Base-by-base conservation (phyloP, 92 coral and sea anemone species). In the Zoanthus gigantus region DNA sequence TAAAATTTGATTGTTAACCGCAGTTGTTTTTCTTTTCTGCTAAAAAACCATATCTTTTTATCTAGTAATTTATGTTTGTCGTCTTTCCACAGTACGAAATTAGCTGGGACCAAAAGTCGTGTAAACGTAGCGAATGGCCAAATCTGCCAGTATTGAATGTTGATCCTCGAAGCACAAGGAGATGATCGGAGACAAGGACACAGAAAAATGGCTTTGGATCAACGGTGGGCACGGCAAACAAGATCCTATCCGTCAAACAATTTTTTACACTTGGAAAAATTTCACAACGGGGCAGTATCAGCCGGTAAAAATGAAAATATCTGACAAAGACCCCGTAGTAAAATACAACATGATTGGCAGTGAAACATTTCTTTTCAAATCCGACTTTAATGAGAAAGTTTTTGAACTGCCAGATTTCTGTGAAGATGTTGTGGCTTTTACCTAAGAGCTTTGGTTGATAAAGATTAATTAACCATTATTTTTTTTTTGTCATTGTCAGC, bases 161-260 rank as follows among this genome's bases (percentile, higher is more conserved):
- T 16, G 84, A 63, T 9, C 17, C 58, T 45, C 56, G 74, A 23
- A n/a, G 13, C 58, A 80, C 54, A 45, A 80, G 18, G 74, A 80
- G 60, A 80, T 7, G 42, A 28, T 80, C 13, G 84, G 84, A 44
- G 42, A 45, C 60, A 80, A 80, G 73, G 13, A 11, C 3, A 18
- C 57, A 18, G 84, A 61, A 58, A 80, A 80, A 47, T 80, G 84
- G 84, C 23, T 61, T 9, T 80, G 84, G 84, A 63, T 61, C 30
- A 42, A 61, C 8, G 84, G 84, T 3, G 84, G 84, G 0, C 84
- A 63, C 72, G 61, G 63, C 74, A 63, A 6, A 32, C 17, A 45
- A 12, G 84, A 65, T 9, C 18, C 44, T 7, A 42, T 13, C 18
- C 23, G 5, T 4, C 6, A 58, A 0, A 28, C 72, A 5, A 17